Evolutionary conservation across 2,113 vertebrate genomes (phyloP), one percentile per base, ranked within the genome.

Genomic region (Myiagra hebetior): DNA sequence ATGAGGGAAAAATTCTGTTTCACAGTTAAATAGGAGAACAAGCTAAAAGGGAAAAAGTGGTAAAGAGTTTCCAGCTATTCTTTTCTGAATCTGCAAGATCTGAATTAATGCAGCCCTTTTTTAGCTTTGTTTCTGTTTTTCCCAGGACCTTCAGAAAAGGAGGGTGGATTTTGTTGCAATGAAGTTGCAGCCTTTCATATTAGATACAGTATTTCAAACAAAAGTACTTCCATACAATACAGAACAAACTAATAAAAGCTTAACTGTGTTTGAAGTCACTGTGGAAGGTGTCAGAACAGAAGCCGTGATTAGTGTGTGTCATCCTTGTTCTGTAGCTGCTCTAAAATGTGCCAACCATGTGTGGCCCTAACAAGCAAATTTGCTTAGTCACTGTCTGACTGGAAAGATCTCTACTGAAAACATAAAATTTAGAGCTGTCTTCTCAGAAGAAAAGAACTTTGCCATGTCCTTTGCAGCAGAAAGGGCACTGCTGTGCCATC

Each of bases 251-350:
- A 22, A 42, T 37, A 23, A 19, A n/a, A 46, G 20, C 49, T 33
- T 37, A 39, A 31, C 18, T 56, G 1, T 56, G 20, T 86, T 86
- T 55, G 22, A 67, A 83, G 41, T 76, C 11, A 4, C 46, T 42
- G 33, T 74, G 24, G 73, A 57, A 70, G 13, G 23, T 59, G 37
- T 28, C 60, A 41, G 73, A 26, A 65, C 63, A 44, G 50, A 70
- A 82, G 8, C 31, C 14, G 6, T 16, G 7, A 7, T 73, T 52
- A 19, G 16, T 27, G 4, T 4, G 2, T 1, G 1, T 60, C 0
- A 2, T 55, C n/a, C 84, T 73, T 72, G 23, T 35, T 60, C 23
- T 53, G 31, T 53, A 46, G 19, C n/a, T 64, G 49, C 24, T 79
- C 52, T 89, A 7, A 74, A 89, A 68, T 13, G 24, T 87, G 49